Base-by-base conservation (phyloP, 1,140 invertebrate genomes). In the Tetramorium simillimum region DNA sequence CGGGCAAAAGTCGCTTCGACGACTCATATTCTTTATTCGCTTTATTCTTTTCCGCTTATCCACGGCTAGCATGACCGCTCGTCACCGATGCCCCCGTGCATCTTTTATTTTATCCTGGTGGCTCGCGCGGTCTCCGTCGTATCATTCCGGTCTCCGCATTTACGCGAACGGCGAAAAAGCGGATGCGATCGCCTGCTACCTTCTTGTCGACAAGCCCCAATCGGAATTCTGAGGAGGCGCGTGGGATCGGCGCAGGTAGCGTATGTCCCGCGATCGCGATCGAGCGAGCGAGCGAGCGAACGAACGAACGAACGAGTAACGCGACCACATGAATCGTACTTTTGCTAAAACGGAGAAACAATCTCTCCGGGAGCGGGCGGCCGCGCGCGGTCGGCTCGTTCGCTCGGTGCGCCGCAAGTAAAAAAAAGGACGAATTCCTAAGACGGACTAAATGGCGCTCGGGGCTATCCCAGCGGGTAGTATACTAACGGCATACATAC, bases 151-250 rank as follows among this genome's bases (percentile, higher is more conserved):
- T 86, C 40, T 77, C 21, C 69, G 56, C 49, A 49, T 76, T 85
- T 72, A 73, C 58, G 33, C 33, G 86, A 69, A 73, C 21, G 43
- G 63, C 62, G 63, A 81, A 84, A 84, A 84, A 84, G 80, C 69
- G 53, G 80, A 73, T 28, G 69, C 53, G 80, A 84, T 84, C 37
- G 24, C 37, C 51, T 82, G 5, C 65, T 72, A 16, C 24, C 69
- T 84, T 84, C 69, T 81, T 81, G 80, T 49, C 53, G 80, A 72
- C 80, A 46, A 84, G 69, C 2, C 28, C 69, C 53, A 84, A 75
- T 84, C 53, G 53, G 80, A 84, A 84, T 84, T 84, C 80, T 56
- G 80, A 73, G n/a, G 69, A 84, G 43, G n/a, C 80, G 80, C 80
- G 69, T 75, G 80, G 67, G 40, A 82, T 82, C 67, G 40, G 40